Conservation (phyloP, 1,140 invertebrate genomes). For the Megathymus violae region DNA sequence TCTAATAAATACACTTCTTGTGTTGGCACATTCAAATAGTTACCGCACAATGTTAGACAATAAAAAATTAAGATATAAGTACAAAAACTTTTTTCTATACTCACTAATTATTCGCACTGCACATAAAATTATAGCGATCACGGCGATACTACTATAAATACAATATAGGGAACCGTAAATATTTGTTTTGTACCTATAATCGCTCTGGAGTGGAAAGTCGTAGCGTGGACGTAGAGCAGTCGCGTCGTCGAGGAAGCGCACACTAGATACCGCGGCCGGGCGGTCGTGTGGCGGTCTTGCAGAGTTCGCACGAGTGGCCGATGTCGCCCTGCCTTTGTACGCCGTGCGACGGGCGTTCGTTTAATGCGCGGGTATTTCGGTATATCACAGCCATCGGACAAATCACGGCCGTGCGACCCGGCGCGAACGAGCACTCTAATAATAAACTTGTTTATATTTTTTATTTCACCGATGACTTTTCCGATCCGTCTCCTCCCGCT, state of each 20-base stretch:
- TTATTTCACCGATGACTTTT: conserved; percentile 74
- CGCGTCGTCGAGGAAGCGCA: conserved; percentile 12
- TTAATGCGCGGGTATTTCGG: conserved; percentile 80
- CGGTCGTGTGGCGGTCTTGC: conserved; percentile 46
- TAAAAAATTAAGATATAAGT: no score
- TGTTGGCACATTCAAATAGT: not conserved
- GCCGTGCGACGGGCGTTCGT: conserved; percentile 57
- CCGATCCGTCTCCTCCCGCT: conserved; percentile 51
- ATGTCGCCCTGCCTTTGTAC: conserved; percentile 67
- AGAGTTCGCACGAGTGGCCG: conserved; percentile 60
- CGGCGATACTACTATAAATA: conserved; percentile 8
- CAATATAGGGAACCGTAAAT: not conserved
- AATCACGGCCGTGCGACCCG: conserved; percentile 81
- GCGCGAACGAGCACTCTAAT: conserved; percentile 78
- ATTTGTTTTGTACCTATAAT: conserved; percentile 27
- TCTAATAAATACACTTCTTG: not conserved
- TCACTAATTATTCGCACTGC: not conserved
- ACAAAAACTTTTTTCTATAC: not conserved
- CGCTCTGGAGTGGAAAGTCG: conserved; percentile 14
- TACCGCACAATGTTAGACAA: no score
- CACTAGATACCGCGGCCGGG: conserved; percentile 48
- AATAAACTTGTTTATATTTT: conserved; percentile 84
- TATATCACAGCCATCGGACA: conserved; percentile 81
- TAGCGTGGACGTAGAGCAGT: conserved; percentile 23
- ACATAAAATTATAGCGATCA: not conserved